Evolutionary conservation across 2,797 vertebrate genomes (phyloP).

Genomic region (Crenuchus spilurus): DNA sequence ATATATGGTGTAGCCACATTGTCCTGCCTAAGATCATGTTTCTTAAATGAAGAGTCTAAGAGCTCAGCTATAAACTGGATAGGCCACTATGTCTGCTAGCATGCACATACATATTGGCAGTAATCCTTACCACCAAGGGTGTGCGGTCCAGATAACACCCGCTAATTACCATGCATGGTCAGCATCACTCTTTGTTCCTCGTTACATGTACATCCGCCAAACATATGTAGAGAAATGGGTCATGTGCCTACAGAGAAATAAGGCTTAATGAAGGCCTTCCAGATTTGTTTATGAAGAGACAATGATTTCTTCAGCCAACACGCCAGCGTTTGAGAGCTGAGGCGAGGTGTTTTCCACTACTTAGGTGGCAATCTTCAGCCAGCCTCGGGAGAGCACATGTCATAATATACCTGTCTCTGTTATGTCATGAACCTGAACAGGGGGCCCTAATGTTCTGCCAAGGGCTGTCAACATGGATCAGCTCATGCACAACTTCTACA

Average conservation of each 20-base stretch:
- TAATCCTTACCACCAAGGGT: slow-evolving; percentile 43
- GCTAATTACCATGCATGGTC: slow-evolving; percentile 37
- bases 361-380: slow-evolving; percentile 30
- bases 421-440: slow-evolving; percentile 48
- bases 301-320: neutral
- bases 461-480: slow-evolving; percentile 51
- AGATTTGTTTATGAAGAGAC: slow-evolving; percentile 21
- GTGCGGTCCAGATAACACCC: slow-evolving; percentile 34
- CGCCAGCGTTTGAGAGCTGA: neutral
- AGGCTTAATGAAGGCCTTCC: slow-evolving; percentile 24
- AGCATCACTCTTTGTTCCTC: slow-evolving; percentile 39
- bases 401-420: slow-evolving; percentile 53
- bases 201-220: slow-evolving; percentile 28
- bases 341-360: slow-evolving; percentile 33
- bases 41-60: slow-evolving; percentile 8
- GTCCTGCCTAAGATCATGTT: slow-evolving; percentile 1
- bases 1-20: neutral
- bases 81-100: neutral
- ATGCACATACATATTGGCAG: slow-evolving; percentile 25
- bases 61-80: neutral
- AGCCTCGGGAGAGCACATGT: slow-evolving; percentile 41
- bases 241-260: slow-evolving; percentile 44
- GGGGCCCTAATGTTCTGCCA: slow-evolving; percentile 47
- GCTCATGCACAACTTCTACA: slow-evolving; percentile 36
- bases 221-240: slow-evolving; percentile 42